Percentiles rank a stretch among this genome's conserved stretches.
phyloP scores from a whole-genome alignment of 2,113 vertebrate species.

The Bujurquina vittata region DNA sequence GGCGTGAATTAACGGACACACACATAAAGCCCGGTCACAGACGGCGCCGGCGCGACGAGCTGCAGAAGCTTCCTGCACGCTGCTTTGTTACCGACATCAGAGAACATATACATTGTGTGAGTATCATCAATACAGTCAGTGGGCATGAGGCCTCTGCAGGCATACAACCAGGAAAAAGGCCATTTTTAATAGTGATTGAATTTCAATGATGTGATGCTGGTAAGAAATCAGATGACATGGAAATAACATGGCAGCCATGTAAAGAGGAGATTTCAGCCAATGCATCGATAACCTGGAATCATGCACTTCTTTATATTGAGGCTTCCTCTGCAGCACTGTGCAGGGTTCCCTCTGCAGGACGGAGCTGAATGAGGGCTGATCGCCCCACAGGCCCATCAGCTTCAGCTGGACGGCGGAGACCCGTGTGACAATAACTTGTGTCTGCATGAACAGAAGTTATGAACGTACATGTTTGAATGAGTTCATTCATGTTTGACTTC shows the following conservation, averaged over 20 bases:
- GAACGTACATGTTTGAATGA: too few species aligned
- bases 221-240: constrained; percentile 16
- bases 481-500: not conserved
- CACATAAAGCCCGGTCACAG: not conserved
- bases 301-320: not conserved
- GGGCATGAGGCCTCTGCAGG: not conserved
- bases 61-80: too few species aligned
- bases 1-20: not conserved
- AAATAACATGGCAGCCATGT: not conserved
- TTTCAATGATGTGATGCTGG: not conserved
- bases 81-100: not conserved
- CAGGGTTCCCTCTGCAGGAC: not conserved
- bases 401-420: not conserved
- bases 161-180: not conserved
- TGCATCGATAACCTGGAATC: constrained; percentile 6
- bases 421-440: too few species aligned
- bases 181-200: constrained; percentile 8
- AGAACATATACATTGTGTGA: not conserved
- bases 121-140: not conserved
- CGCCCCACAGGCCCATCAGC: not conserved
- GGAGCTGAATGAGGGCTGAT: not conserved
- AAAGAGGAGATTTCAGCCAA: not conserved
- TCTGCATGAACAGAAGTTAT: too few species aligned
- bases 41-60: too few species aligned
- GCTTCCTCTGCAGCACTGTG: not conserved